Evolutionary conservation across 2,888 invertebrate species (phyloP).

Genomic region (Cephus nigrinus): DNA sequence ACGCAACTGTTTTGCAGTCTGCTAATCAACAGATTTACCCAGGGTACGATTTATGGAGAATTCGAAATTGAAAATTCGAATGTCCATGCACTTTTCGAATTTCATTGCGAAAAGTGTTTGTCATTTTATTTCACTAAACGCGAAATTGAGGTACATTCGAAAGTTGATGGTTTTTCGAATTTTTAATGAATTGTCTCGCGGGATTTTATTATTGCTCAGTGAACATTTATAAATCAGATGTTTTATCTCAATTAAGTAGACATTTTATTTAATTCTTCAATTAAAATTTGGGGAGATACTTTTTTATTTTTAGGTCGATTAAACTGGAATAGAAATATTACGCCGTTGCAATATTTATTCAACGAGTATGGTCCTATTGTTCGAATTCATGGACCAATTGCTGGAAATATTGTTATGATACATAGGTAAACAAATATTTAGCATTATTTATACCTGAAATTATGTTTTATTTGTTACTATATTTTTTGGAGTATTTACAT

Average conservation of each 20-base stretch:
- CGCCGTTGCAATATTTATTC: constrained; percentile 66
- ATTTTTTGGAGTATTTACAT: neutral
- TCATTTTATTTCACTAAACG: neutral
- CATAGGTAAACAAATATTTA: constrained; percentile 39
- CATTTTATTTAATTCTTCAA: neutral
- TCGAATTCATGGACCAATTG: constrained; percentile 74
- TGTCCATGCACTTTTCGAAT: constrained; percentile 14
- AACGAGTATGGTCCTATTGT: constrained; percentile 75
- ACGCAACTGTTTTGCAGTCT: constrained; percentile 69
- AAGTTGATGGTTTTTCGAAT: constrained; percentile 20
- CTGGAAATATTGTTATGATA: constrained; percentile 74
- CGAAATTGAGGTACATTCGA: constrained; percentile 5
- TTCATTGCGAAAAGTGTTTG: neutral
- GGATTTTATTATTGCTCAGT: neutral
- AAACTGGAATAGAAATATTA: constrained; percentile 66
- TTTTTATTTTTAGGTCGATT: constrained; percentile 59
- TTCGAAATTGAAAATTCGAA: constrained; percentile 30
- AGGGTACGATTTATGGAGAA: constrained; percentile 55
- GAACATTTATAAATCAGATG: neutral
- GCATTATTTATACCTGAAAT: neutral
- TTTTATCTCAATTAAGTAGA: neutral
- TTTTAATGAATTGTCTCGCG: constrained; percentile 16
- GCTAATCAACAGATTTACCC: constrained; percentile 57
- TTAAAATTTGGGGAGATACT: neutral
- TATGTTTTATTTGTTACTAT: neutral